Evolutionary conservation across 2,797 vertebrate species (phyloP), one percentile per base, ranked within the genome.

Genomic region (Pangasius macronema): DNA sequence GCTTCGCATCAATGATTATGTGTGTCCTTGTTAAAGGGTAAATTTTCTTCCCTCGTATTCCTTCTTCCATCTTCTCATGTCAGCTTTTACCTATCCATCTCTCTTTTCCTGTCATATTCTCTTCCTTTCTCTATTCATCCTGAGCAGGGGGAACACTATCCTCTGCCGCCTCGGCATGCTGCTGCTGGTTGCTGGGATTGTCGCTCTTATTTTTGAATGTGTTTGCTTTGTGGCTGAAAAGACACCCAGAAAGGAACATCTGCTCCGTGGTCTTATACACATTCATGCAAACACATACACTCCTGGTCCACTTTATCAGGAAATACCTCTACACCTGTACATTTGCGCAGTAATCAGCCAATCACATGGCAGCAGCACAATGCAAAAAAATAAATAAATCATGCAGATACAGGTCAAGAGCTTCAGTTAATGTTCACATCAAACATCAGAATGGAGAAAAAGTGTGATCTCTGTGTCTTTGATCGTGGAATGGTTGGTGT

Each of bases 171-270:
- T 46, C 53, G 55, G 77, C 61, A 55, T 49, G 55, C 24, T 73
- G 49, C 27, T 46, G 46, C 57, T 51, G 46, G 81, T 82, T 68
- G 77, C 84, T 68, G 70, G 27, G 86, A 87, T 59, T 87, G 84
- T 82, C 82, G 42, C 83, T 89, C 83, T 76, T 88, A 77, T 77
- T 86, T 46, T 85, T 59, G 33, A n/a, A 30, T 57, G 57, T 51
- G 57, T 75, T 61, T 61, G 22, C 57, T 75, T 79, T 85, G 59
- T 83, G 84, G 65, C 57, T 67, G 77, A 57, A 85, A 83, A 84
- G 85, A 42, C 59, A 86, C 81, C 84, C 86, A 88, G 81, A 87
- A 89, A 83, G 81, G 87, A 77, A 59, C 39, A 51, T 7, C 30
- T 59, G 10, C 30, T 39, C 20, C 59, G 33, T 77, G 39, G 57